phyloP scores from a whole-genome alignment of 1,140 invertebrate species.

The Meloidogyne hapla region DNA sequence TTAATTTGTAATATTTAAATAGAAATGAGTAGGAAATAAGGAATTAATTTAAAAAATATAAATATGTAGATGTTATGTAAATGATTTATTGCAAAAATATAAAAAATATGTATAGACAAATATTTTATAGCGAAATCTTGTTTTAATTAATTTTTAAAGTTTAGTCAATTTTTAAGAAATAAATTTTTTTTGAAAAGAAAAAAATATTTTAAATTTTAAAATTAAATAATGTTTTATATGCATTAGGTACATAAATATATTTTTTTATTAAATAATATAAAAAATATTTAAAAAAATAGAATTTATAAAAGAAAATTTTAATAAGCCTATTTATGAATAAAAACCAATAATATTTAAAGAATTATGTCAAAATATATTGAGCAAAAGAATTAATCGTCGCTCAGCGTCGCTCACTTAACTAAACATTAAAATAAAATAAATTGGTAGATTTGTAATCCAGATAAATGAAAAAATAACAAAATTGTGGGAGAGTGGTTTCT shows the following conservation, averaged over 20 bases:
- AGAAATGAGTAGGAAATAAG: too few species aligned
- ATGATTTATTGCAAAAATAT: neutral
- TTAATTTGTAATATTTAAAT: too few species aligned
- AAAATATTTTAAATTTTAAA: too few species aligned
- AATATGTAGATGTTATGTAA: neutral
- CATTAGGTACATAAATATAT: too few species aligned
- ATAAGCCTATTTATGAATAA: too few species aligned
- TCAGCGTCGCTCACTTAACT: neutral
- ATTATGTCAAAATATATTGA: neutral
- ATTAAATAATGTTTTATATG: too few species aligned
- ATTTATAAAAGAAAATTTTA: too few species aligned
- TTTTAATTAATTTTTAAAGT: neutral
- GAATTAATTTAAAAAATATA: too few species aligned
- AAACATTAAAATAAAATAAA: neutral
- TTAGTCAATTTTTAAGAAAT: neutral
- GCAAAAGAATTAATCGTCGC: neutral
- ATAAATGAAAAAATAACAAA: neutral
- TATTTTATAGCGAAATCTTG: too few species aligned
- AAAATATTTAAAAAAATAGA: too few species aligned
- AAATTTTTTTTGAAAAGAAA: neutral
- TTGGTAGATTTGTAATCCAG: neutral
- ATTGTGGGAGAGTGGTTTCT: too few species aligned
- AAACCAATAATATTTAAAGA: neutral
- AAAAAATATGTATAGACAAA: neutral
- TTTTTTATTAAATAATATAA: neutral